These are phyloP conservation scores for Neomicropteryx cornuta DNA, from an alignment of 1,140 invertebrate genomes.

Conservation along the genomic window DNA sequence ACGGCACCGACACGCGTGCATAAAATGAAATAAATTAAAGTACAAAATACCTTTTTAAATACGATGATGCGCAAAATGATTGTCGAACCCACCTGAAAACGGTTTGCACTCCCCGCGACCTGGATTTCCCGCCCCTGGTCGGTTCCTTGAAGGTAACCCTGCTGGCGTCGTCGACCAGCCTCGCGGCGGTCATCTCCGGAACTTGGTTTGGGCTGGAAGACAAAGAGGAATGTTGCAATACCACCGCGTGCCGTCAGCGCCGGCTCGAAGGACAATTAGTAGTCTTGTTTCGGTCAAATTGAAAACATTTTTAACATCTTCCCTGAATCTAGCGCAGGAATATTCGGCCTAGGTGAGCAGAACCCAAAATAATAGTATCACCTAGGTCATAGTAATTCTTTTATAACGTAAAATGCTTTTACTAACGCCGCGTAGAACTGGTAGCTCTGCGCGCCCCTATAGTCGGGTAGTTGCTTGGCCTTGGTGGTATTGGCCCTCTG, in stretches of 20 bases:
- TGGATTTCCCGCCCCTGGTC: constrained; percentile 12
- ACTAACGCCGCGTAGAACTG: constrained; percentile 23
- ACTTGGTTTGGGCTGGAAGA: constrained; percentile 20
- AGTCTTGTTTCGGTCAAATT: too few species aligned
- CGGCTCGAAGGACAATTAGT: too few species aligned
- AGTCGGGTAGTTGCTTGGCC: constrained; percentile 12
- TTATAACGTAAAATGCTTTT: too few species aligned
- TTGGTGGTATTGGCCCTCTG: constrained; percentile 9
- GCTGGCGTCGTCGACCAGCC: constrained; percentile 16
- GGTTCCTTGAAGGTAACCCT: constrained; percentile 1
- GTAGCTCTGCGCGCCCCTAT: constrained; percentile 20
- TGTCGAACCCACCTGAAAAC: constrained; percentile 32
- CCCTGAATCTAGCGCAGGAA: too few species aligned
- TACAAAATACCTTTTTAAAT: too few species aligned
- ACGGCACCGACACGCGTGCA: too few species aligned
- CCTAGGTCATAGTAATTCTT: not conserved
- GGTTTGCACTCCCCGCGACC: constrained; percentile 50
- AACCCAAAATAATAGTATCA: not conserved
- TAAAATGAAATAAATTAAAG: too few species aligned
- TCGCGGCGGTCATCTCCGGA: constrained; percentile 15
- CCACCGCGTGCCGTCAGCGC: too few species aligned
- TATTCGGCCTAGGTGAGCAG: too few species aligned
- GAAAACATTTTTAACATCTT: too few species aligned
- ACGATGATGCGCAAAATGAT: too few species aligned
- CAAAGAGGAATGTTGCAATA: too few species aligned